phyloP scores from a whole-genome alignment of 2,888 invertebrate genomes.

The Drosophila pegasa region DNA sequence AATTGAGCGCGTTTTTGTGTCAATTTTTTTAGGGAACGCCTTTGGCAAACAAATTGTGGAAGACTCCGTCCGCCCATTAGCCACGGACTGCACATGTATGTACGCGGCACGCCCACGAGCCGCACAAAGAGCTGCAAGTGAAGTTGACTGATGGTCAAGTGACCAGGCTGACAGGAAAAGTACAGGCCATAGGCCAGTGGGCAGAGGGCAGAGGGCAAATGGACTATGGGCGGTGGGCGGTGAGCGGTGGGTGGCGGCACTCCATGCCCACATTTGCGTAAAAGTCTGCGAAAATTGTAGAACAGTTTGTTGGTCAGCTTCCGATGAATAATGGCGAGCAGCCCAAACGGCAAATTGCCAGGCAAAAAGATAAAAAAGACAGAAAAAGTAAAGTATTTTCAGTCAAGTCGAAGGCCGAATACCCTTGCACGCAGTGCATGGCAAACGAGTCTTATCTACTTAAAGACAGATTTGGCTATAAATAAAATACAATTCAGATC shows the following conservation, averaged over 20 bases:
- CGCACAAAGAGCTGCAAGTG: slow-evolving; percentile 33
- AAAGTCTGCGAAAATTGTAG: slow-evolving; percentile 15
- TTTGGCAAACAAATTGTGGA: slow-evolving; percentile 15
- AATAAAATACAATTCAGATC: not conserved
- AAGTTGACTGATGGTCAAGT: slow-evolving; percentile 48
- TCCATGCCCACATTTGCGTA: slow-evolving; percentile 10
- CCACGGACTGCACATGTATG: not conserved
- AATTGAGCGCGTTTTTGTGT: slow-evolving; percentile 17
- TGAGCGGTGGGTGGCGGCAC: not conserved
- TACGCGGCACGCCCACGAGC: slow-evolving; percentile 14
- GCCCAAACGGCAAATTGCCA: slow-evolving; percentile 16
- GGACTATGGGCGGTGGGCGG: not conserved
- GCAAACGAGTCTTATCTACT: not conserved
- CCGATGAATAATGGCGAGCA: slow-evolving; percentile 34
- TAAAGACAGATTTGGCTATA: not conserved
- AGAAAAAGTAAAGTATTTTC: not conserved
- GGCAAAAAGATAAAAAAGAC: slow-evolving; percentile 1
- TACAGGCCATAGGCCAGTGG: slow-evolving; percentile 1
- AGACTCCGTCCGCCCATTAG: slow-evolving; percentile 1
- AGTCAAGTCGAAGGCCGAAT: not conserved
- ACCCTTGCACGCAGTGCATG: not conserved
- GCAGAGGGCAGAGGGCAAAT: slow-evolving; percentile 4
- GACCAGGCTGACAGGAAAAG: slow-evolving; percentile 15
- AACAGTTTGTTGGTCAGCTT: slow-evolving; percentile 9
- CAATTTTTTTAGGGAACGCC: slow-evolving; percentile 2